Base-by-base conservation (phyloP, 1,140 invertebrate species). In the Drosophila elegans region DNA sequence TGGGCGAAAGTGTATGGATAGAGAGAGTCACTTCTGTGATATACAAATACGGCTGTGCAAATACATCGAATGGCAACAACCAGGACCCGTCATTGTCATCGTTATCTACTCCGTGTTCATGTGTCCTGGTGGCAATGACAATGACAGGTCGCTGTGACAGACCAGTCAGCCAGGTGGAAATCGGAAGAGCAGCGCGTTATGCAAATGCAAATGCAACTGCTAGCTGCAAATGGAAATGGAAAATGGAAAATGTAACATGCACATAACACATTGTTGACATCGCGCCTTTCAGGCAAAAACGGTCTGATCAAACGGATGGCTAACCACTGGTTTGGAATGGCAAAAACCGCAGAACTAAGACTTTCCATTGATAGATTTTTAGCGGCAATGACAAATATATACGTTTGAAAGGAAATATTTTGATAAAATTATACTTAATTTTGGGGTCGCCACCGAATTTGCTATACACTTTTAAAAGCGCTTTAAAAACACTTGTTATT, bases 141-240 rank as follows among this genome's bases (percentile, higher is more conserved):
- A 78, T 78, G 74, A 59, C 75, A 83, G 82, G 55, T 78, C 53
- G 44, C 52, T 57, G 64, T 71, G 66, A 69, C 75, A 82, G 68
- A 52, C 44, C 74, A 81, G 83, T 68, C 71, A 88, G 62, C 74
- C 83, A 88, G 83, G 83, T 83, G 76, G 68, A 89, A 88, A 75
- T 75, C 55, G 75, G 59, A 83, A 88, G 80, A 77, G 81, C 64
- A 54, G 55, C 71, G 79, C 84, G 66, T 83, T 88, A 83, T 86
- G 84, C 75, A 83, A 88, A 86, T 83, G 83, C 72, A 52, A 64
- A 39, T 21, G 1, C 16, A 21, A 21, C 16, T 21, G 16, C 16
- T 21, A 21, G 16, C 16, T 21, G 16, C 16, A 21, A 21, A 44
- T 51, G 39, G 27, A 68, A 80, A 79, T 85, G 72, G 54, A 48